Evolutionary conservation across 2,797 vertebrate genomes (phyloP), one percentile per base, ranked within the genome.

Genomic region (Capromys pilorides): DNA sequence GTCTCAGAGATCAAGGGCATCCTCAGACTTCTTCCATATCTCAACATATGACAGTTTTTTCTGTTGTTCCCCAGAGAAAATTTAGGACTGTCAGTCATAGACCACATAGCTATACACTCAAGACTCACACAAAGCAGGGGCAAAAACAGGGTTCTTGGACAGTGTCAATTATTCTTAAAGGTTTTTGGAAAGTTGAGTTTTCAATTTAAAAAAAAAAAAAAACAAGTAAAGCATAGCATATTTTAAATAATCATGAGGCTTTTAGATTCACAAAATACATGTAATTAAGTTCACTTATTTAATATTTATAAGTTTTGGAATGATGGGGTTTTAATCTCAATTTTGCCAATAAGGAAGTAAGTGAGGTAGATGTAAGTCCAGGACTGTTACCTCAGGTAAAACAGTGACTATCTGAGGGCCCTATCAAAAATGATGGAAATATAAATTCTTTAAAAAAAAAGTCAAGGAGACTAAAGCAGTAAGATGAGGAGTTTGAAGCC

Each of bases 351-450:
- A 14, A 86, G 14, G 49, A 54, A 82, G 12, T 33, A 90, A 71
- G 5, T n/a, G 73, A 45, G 78, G 62, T 73, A 14, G 21, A 1
- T 31, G 22, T 62, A 57, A n/a, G 19, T 71, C 24, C 19, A 59
- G 21, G 21, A 71, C 1, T 67, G 36, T 79, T 49, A 83, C 82
- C 22, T 26, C 31, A 78, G 1, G 7, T 86, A 90, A 67, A 19
- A 31, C 13, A 41, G 81, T 66, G 28, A 93, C 28, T 45, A 3
- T 24, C 45, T 90, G 24, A 75, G 6, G 57, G 57, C 67, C 36
- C 93, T 33, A 64, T 67, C 62, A 90, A 54, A 57, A 90, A 85
- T 78, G 49, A 31, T 5, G 79, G 94, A 95, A 90, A 81, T 36
- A 83, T 39, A 16, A 90, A 21, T 57, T 18, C 73, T 91, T 54